A percentile compares a stretch with the other conserved stretches of the same genome.
Conservation (phyloP, 2,888 invertebrate genomes). For the Acrobasis repandana region DNA sequence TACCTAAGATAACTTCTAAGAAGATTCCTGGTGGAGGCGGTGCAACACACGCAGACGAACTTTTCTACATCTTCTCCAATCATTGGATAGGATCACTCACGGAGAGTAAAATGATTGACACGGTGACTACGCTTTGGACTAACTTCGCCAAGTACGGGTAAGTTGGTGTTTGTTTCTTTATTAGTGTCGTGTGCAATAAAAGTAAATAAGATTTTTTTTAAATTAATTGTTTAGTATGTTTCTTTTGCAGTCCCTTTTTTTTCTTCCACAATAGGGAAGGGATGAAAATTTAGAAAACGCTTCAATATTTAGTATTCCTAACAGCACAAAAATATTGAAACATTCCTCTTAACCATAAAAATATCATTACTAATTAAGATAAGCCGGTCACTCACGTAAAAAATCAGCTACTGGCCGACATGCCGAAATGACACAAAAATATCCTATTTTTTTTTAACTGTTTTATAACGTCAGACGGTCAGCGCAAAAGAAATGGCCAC, state of each 20-base stretch:
- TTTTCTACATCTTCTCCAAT: conserved; percentile 11
- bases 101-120: conserved; percentile 27
- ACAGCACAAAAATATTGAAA: no score
- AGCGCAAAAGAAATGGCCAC: no score
- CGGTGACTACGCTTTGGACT: conserved; percentile 31
- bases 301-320: no score
- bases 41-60: conserved; percentile 6
- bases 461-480: no score
- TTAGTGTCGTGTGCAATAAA: background rate
- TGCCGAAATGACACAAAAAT: no score
- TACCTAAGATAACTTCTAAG: conserved; percentile 29
- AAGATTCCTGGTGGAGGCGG: conserved; percentile 8
- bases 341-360: no score
- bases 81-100: background rate
- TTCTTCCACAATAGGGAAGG: no score
- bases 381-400: no score
- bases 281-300: no score
- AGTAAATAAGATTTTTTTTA: background rate
- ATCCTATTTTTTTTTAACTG: no score
- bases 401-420: no score
- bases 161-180: background rate
- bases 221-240: background rate
- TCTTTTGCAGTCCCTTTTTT: background rate
- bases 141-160: conserved; percentile 24
- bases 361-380: no score